Percentiles rank a stretch among this genome's conserved stretches.
These are phyloP conservation scores for Philotrypesis tridentata DNA, from an alignment of 1,140 invertebrate species.

Conservation along the genomic window DNA sequence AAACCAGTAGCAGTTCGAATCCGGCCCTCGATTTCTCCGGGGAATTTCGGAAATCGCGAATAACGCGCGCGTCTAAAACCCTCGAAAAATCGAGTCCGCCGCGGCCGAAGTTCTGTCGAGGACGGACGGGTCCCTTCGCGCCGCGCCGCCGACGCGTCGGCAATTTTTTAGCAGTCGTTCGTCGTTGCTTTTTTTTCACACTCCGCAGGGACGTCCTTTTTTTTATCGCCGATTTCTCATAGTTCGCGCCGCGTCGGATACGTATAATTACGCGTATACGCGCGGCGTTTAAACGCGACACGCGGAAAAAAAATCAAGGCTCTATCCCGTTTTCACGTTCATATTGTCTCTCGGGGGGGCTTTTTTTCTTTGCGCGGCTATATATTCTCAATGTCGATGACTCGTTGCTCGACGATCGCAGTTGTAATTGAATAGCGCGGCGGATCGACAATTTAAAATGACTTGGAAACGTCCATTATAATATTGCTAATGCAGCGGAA, in stretches of 20 bases:
- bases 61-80: constrained; percentile 66
- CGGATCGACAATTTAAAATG: not conserved
- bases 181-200: constrained; percentile 39
- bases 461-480: not conserved
- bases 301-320: constrained; percentile 4
- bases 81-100: constrained; percentile 43
- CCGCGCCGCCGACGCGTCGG: constrained; percentile 35
- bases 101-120: constrained; percentile 54
- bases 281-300: not conserved
- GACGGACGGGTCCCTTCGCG: constrained; percentile 12
- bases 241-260: constrained; percentile 41
- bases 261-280: constrained; percentile 2
- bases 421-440: not conserved
- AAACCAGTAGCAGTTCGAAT: constrained; percentile 54
- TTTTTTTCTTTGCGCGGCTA: too few relatives aligned
- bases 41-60: constrained; percentile 67
- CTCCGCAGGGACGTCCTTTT: constrained; percentile 53
- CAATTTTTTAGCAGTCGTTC: constrained; percentile 56
- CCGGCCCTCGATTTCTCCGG: constrained; percentile 68
- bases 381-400: not conserved
- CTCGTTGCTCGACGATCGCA: not conserved
- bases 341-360: not conserved
- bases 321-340: not conserved
- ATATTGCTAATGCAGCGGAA: not conserved
- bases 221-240: constrained; percentile 57